Conservation (phyloP, 2,797 vertebrate species). For the Xenentodon cancila region DNA sequence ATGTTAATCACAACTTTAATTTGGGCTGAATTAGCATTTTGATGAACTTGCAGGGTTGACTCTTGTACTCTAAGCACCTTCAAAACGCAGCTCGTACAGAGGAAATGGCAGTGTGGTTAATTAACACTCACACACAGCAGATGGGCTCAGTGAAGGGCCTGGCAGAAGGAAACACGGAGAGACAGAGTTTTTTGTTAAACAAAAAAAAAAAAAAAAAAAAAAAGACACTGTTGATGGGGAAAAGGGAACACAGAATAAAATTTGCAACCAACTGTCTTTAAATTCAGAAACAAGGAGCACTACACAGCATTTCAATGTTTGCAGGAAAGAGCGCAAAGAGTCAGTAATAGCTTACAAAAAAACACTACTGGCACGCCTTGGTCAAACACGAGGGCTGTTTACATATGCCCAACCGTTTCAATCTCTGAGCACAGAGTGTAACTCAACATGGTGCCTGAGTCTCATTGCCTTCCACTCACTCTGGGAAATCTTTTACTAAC, state of each 20-base stretch:
- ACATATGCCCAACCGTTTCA: conserved; percentile 76
- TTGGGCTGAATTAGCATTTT: conserved; percentile 99
- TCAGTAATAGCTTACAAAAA: conserved; percentile 65
- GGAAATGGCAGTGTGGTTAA: conserved; percentile 97
- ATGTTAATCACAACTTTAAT: conserved; percentile 99
- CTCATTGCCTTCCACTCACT: conserved; percentile 61
- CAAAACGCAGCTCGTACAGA: conserved; percentile 89
- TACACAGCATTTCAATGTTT: conserved; percentile 67
- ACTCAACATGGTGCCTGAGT: conserved; percentile 68
- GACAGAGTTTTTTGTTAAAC: conserved; percentile 33
- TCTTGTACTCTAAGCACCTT: conserved; percentile 92
- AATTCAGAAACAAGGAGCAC: conserved; percentile 54
- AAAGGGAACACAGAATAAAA: conserved; percentile 52
- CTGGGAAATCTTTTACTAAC: conserved; percentile 53
- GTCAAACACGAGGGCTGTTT: conserved; percentile 77
- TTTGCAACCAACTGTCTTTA: conserved; percentile 39
- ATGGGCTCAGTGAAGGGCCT: conserved; percentile 92
- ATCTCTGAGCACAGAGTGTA: conserved; percentile 72
- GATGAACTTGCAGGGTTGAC: conserved; percentile 95
- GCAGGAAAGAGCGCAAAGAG: conserved; percentile 64
- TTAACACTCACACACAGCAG: conserved; percentile 95
- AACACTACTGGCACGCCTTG: conserved; percentile 73
- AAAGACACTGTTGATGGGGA: conserved; percentile 57
- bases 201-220: conserved; percentile 49
- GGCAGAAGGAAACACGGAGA: conserved; percentile 67